Conservation (phyloP, 2,797 vertebrate genomes). For the Carapus acus region DNA sequence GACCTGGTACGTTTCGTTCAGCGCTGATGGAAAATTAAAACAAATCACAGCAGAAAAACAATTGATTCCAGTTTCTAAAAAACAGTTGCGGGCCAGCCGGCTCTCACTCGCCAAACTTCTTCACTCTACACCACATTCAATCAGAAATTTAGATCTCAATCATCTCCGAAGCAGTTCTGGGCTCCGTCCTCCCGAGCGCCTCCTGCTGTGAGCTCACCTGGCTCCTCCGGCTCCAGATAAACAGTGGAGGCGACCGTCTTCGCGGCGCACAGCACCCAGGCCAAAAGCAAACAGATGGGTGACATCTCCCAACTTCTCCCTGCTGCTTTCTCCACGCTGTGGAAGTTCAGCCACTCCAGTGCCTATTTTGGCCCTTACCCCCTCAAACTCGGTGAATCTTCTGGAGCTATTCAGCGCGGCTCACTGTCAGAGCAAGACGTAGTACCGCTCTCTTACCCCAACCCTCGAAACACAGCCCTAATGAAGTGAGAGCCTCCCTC, state of each 20-base stretch:
- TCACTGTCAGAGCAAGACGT: conserved; percentile 61
- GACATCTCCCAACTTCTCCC: conserved; percentile 58
- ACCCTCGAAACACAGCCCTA: conserved; percentile 59
- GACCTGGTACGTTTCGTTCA: conserved; percentile 71
- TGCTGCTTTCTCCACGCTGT: conserved; percentile 28
- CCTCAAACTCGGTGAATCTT: conserved; percentile 51
- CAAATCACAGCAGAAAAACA: background rate
- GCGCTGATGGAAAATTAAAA: conserved; percentile 49
- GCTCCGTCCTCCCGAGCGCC: background rate
- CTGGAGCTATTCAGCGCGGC: conserved; percentile 37
- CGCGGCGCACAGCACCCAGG: conserved; percentile 58
- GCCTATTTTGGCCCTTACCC: conserved; percentile 33
- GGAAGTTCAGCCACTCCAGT: conserved; percentile 24
- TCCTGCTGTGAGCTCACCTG: conserved; percentile 53
- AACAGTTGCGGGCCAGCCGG: too few species aligned
- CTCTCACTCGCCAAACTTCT: too few species aligned
- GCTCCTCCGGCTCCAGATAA: conserved; percentile 49
- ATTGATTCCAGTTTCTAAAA: too few species aligned
- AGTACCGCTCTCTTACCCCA: conserved; percentile 42
- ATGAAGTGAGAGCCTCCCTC: conserved; percentile 68
- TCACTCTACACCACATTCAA: too few species aligned
- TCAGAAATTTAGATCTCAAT: too few species aligned
- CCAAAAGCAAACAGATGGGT: conserved; percentile 50
- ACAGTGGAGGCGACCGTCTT: conserved; percentile 46
- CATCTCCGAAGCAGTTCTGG: too few species aligned